These are phyloP conservation scores for Uria lomvia DNA, from an alignment of 2,113 vertebrate species.

Conservation along the genomic window DNA sequence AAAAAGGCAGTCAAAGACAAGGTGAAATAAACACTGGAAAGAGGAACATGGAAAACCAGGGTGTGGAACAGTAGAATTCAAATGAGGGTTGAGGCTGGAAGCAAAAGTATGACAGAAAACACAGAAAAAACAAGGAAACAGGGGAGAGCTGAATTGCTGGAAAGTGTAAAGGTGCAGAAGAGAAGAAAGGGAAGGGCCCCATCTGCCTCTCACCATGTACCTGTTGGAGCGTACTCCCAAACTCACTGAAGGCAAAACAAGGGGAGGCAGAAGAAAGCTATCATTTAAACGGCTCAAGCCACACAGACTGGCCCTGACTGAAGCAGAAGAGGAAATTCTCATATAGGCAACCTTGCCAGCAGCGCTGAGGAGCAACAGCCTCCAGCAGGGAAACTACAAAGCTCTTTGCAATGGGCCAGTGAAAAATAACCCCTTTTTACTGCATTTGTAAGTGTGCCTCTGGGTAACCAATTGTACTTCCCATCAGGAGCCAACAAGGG, in stretches of 20 bases:
- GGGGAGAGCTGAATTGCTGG: neutral
- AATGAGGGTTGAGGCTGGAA: neutral
- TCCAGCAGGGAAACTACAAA: neutral
- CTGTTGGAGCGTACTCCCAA: neutral
- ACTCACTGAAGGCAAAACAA: neutral
- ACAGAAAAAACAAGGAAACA: neutral
- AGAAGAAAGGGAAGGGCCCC: neutral
- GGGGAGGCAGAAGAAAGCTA: neutral
- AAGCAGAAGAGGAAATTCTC: neutral
- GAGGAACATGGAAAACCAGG: constrained; percentile 2
- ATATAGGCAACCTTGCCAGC: neutral
- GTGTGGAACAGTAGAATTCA: neutral
- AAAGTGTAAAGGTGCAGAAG: neutral
- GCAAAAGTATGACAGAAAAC: neutral
- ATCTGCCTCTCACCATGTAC: neutral
- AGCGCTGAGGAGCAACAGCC: neutral
- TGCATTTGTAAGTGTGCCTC: accelerated
- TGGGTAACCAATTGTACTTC: neutral
- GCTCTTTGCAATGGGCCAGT: neutral
- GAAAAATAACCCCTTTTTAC: neutral
- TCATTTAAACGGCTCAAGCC: neutral
- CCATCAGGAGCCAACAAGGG: neutral
- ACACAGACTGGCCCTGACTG: neutral
- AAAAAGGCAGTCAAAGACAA: constrained; percentile 3
- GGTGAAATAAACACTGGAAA: constrained; percentile 12